Conservation (phyloP, 2,113 vertebrate species). For the Oryzias celebensis region DNA sequence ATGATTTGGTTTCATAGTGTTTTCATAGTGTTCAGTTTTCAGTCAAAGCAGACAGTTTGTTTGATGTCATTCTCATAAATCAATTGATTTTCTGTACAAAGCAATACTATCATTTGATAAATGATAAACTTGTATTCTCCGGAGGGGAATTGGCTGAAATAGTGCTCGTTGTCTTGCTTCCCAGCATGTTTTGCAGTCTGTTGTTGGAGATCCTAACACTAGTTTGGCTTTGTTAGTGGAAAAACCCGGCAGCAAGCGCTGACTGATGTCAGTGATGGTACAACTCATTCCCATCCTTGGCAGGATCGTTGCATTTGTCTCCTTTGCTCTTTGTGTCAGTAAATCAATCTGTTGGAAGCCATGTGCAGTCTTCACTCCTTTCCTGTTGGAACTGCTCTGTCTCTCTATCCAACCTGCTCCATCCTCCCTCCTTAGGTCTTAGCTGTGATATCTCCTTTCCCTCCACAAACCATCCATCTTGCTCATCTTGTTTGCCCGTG, state of each 20-base stretch:
- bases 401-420: constrained; percentile 13
- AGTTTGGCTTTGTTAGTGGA: constrained; percentile 22
- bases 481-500: constrained; percentile 7
- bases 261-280: constrained; percentile 15
- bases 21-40: too few species aligned
- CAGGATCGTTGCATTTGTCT: constrained; percentile 28
- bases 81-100: constrained; percentile 5
- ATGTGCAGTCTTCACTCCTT: constrained; percentile 17
- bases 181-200: not conserved
- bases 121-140: not conserved
- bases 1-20: too few species aligned
- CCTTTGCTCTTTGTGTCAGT: constrained; percentile 14
- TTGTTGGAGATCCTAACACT: constrained; percentile 10
- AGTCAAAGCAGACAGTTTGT: too few species aligned
- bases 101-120: not conserved
- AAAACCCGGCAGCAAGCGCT: constrained; percentile 6
- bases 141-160: not conserved
- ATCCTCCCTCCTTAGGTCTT: not conserved
- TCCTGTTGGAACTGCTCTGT: not conserved
- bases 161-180: constrained; percentile 7
- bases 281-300: constrained; percentile 28
- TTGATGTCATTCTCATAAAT: too few species aligned
- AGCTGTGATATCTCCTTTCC: constrained; percentile 8
- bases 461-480: constrained; percentile 21
- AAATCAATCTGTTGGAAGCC: constrained; percentile 41